phyloP scores from a whole-genome alignment of 2,888 invertebrate species.

The Anagyrus pseudococci region DNA sequence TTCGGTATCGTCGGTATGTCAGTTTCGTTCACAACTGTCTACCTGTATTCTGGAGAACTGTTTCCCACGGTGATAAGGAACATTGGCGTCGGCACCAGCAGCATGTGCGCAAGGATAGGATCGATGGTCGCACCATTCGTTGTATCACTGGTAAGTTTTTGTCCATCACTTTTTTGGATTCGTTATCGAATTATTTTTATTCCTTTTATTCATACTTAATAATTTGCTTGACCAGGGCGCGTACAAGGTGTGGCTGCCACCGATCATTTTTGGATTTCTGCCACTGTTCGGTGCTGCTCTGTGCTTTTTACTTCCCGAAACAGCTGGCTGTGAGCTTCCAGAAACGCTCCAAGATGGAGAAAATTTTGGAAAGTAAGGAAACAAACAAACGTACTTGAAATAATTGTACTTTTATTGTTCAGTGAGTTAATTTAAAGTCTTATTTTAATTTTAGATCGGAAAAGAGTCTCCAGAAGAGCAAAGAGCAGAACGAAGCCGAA shows the following conservation, averaged over 20 bases:
- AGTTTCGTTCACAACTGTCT: slow-evolving; percentile 83
- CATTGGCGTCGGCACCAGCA: slow-evolving; percentile 84
- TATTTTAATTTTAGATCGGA: slow-evolving; percentile 19
- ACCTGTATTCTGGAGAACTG: slow-evolving; percentile 86
- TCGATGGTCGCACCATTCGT: slow-evolving; percentile 87
- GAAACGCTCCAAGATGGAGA: slow-evolving; percentile 85
- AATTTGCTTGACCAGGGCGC: slow-evolving; percentile 50
- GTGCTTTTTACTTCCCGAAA: slow-evolving; percentile 78
- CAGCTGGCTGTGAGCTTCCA: slow-evolving; percentile 76
- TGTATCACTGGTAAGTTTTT: slow-evolving; percentile 69
- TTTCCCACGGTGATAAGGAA: slow-evolving; percentile 91
- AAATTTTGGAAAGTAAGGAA: slow-evolving; percentile 64
- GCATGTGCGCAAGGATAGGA: slow-evolving; percentile 84
- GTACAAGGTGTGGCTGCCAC: slow-evolving; percentile 70
- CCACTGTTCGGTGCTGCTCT: slow-evolving; percentile 74
- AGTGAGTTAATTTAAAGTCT: not conserved
- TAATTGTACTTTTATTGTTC: not conserved
- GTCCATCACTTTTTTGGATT: no score
- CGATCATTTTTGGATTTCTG: slow-evolving; percentile 74
- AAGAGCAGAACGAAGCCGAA: slow-evolving; percentile 45
- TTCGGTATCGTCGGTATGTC: slow-evolving; percentile 82
- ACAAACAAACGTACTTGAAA: not conserved
- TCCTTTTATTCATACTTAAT: not conserved
- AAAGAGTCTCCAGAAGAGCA: slow-evolving; percentile 37
- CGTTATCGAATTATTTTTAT: not conserved